Evolutionary conservation across 1,140 invertebrate genomes (phyloP), one percentile per base, ranked within the genome.

Genomic region (Drosophila tropicalis): DNA sequence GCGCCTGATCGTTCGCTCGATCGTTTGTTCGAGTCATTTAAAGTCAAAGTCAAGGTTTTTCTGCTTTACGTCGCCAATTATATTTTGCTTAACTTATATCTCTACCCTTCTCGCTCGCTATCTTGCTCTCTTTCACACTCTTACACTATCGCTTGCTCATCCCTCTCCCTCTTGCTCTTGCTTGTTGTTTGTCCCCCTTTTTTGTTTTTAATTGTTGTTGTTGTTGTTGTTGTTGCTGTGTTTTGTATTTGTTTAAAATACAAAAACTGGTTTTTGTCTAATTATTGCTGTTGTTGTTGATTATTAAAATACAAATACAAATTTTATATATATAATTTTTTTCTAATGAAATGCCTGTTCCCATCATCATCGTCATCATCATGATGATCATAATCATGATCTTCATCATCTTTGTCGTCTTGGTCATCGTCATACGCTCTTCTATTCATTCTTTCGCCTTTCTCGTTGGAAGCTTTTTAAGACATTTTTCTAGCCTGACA

Each of bases 41-140:
- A 91, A 91, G 90, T 91, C 90, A 91, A 91, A 91, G 90, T 91
- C 90, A 91, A 91, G 90, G 90, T 91, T 91, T 91, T 90, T 90
- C 85, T 90, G 81, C 85, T 75, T 90, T 90, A 85, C 85, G 86
- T 90, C 85, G 85, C 84, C 80, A 87, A 87, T 87, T 87, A 87
- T 84, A 56, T 78, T 34, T 57, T 63, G 40, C 64, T 22, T 60
- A 34, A 39, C 57, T 39, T 60, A 60, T 60, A 19, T 60, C 32
- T 39, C 12, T 39, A 12, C 12, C 57, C 57, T n/a, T 66, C 67
- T 65, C 22, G 22, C 22, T 22, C 22, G 3, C 22, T 0, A 22
- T 79, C 83, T 67, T 69, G 55, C 65, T 66, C 62, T 36, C n/a
- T 19, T 34, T 7, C 40, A 64, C 67, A 41, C 39, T 56, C 55